Percentiles rank a stretch among this genome's conserved stretches.
Evolutionary conservation across 2,797 vertebrate genomes (phyloP).

Genomic region (Malacoraja senta): DNA sequence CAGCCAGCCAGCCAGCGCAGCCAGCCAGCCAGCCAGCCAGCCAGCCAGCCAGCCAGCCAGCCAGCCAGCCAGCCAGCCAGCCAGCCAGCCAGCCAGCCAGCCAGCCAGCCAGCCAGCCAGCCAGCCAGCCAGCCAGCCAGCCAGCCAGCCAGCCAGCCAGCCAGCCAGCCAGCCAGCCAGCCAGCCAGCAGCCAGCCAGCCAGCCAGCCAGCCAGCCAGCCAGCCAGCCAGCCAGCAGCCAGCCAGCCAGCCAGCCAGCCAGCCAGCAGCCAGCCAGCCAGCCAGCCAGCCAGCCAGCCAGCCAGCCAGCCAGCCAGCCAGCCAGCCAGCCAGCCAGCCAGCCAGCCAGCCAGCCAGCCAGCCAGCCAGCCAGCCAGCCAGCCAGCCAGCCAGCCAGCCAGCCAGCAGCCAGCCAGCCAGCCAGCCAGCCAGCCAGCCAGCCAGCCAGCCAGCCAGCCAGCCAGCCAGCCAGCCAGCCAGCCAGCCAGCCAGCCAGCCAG

Average conservation of each 20-base stretch:
- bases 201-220: conserved; percentile 23
- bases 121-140: conserved; percentile 18
- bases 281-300: background rate
- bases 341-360: background rate
- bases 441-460: background rate
- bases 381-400: background rate
- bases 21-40: background rate
- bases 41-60: background rate
- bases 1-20: conserved; percentile 32
- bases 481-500: conserved; percentile 18
- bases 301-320: background rate
- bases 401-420: background rate
- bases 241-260: conserved; percentile 18
- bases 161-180: conserved; percentile 27
- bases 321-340: background rate
- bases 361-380: background rate
- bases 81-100: conserved; percentile 26
- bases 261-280: background rate
- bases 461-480: conserved; percentile 18
- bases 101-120: conserved; percentile 26
- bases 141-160: background rate
- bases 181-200: conserved; percentile 27
- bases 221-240: conserved; percentile 29
- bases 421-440: background rate
- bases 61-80: conserved; percentile 10